Base-by-base conservation (phyloP, 2,113 vertebrate genomes). In the Eclectus roratus region DNA sequence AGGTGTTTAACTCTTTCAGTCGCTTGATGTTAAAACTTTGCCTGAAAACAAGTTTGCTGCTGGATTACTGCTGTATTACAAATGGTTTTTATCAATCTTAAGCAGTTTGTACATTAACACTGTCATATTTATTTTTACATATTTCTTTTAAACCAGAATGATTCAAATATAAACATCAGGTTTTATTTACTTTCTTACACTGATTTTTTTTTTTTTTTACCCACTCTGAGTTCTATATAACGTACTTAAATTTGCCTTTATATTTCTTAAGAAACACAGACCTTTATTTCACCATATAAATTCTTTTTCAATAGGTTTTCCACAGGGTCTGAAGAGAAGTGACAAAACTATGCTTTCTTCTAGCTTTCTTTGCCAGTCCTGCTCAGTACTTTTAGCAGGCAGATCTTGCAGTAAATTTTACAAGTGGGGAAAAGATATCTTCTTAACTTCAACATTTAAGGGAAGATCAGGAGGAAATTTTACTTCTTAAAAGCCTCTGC, bases 1-100 rank as follows among this genome's bases (percentile, higher is more conserved):
- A 84, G 85, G 91, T 88, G 76, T 71, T 97, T 97, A 94, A 96
- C 95, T 88, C 91, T 53, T 95, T 92, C 80, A 72, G 61, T 28
- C 50, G 28, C 19, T 74, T 74, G 60, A 43, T 79, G 73, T 66
- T 2, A 91, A 23, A 84, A 71, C 60, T 78, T 35, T 49, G 69
- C 70, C 83, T 81, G 39, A 41, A 91, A 93, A 87, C 31, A 87
- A 64, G 77, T 13, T 33, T n/a, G n/a, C 66, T 85, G 33, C 64
- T 46, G 58, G 15, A 46, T 61, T 80, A 60, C 0, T 69, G 24
- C 11, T 72, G 49, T 50, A 39, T 46, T 27, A 69, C 49, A 78
- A 86, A 63, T 1, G 14, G 43, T 11, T 52, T 88, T 80, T 61
- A 84, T 7, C 0, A 0, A 19, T 25, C 66, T 37, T 19, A 33